Evolutionary conservation across 92 coral and sea anemone species (phyloP).

Genomic region (Epizoanthus scotinus): DNA sequence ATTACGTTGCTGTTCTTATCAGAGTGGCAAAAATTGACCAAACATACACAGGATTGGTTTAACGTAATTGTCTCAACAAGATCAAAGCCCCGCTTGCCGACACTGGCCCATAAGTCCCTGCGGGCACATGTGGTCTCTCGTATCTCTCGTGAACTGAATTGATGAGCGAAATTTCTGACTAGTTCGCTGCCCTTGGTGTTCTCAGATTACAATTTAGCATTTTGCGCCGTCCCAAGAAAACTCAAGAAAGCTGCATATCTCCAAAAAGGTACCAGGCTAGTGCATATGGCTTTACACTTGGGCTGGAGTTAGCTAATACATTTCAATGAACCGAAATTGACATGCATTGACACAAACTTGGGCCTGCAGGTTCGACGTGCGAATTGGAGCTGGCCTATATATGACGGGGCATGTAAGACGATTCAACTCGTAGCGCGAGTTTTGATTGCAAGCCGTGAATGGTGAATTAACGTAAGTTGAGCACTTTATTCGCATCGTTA

Average conservation of each 20-base stretch:
- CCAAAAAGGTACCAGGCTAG: slow-evolving; percentile 78
- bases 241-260: slow-evolving; percentile 76
- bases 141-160: slow-evolving; percentile 76
- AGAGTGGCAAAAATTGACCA: slow-evolving; percentile 78
- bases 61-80: slow-evolving; percentile 53
- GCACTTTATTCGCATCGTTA: slow-evolving; percentile 94
- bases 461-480: slow-evolving; percentile 99
- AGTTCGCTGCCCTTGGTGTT: slow-evolving; percentile 76
- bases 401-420: slow-evolving; percentile 87
- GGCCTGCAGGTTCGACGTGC: slow-evolving; percentile 41
- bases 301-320: background rate
- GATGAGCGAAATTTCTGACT: slow-evolving; percentile 62
- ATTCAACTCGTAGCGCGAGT: slow-evolving; percentile 96
- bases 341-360: slow-evolving; percentile 38
- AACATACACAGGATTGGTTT: slow-evolving; percentile 61
- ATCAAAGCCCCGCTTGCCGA: slow-evolving; percentile 62
- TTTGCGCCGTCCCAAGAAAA: slow-evolving; percentile 79
- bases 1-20: slow-evolving; percentile 88
- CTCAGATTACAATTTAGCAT: slow-evolving; percentile 96
- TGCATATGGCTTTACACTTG: slow-evolving; percentile 40
- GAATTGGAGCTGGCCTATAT: slow-evolving; percentile 47
- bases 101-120: slow-evolving; percentile 72
- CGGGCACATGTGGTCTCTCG: slow-evolving; percentile 63
- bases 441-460: slow-evolving; percentile 99
- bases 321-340: slow-evolving; percentile 11